Evolutionary conservation across 1,140 invertebrate genomes (phyloP), one percentile per base, ranked within the genome.

Genomic region (Drosophila sechellia): DNA sequence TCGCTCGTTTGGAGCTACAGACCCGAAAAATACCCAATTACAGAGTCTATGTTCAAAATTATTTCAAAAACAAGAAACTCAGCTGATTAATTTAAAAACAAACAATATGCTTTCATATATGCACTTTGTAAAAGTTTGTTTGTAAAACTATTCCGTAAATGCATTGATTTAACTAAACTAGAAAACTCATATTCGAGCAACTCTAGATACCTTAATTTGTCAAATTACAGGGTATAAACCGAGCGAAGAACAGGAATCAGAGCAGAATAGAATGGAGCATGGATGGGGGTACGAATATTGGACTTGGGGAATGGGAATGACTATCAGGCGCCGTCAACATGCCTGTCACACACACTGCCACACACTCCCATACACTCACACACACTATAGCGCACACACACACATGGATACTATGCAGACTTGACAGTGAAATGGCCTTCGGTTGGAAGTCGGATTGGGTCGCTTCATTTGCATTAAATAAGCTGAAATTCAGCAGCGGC

Each of bases 401-500:
- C 3, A 52, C 34, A 42, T n/a, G 34, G 42, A 76, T 37, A 46
- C 12, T 27, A 58, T 79, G 60, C 69, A 66, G 77, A 55, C 73
- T 86, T 77, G 81, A 86, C 81, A 78, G 73, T 70, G 77, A 85
- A 86, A 77, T 86, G 81, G 64, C 70, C 73, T 59, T 68, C 75
- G 37, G 55, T 45, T 60, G 63, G 46, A 40, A 57, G 52, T 75
- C 43, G 40, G 63, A 54, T 54, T 72, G 79, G 81, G 73, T 76
- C 77, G 89, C 80, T 84, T 91, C 90, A 91, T 91, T 91, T 90
- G 85, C 90, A 91, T 91, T 91, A 91, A 91, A 91, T 91, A 90
- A 91, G 90, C 90, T 91, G 81, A 91, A 91, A 91, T 91, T 87
- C 90, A 91, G 85, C 83, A 86, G 83, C 79, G 66, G 60, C 66